Percentiles rank a stretch among this genome's conserved stretches.
Conservation (phyloP, 1,140 invertebrate genomes). For the Bombus difficillimus region DNA sequence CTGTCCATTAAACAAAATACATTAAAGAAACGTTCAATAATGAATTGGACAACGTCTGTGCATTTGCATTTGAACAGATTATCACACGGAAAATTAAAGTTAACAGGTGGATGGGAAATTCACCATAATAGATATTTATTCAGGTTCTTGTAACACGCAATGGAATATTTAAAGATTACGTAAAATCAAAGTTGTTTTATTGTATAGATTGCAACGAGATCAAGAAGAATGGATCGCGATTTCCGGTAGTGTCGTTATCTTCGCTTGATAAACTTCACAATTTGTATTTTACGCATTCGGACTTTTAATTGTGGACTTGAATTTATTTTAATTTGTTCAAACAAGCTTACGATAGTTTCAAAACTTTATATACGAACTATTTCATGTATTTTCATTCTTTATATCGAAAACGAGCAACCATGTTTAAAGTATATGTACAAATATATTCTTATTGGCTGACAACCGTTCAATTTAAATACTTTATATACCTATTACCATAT, state of each 20-base stretch:
- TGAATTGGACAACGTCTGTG: background rate
- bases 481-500: no score
- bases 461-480: no score
- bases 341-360: background rate
- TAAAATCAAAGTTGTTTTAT: constrained; percentile 20
- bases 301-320: background rate
- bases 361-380: no score
- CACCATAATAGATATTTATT: background rate
- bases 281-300: background rate
- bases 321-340: background rate
- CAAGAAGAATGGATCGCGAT: background rate
- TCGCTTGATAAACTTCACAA: background rate
- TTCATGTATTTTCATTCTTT: no score
- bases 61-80: background rate
- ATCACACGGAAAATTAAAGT: background rate
- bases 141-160: background rate
- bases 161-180: constrained; percentile 31
- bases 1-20: background rate
- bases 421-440: no score
- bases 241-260: background rate
- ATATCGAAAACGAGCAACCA: no score
- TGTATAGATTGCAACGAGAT: background rate
- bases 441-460: no score
- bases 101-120: background rate
- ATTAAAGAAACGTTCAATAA: background rate